These are phyloP conservation scores for Neoniphon sammara DNA, from an alignment of 2,797 vertebrate genomes.

Conservation along the genomic window DNA sequence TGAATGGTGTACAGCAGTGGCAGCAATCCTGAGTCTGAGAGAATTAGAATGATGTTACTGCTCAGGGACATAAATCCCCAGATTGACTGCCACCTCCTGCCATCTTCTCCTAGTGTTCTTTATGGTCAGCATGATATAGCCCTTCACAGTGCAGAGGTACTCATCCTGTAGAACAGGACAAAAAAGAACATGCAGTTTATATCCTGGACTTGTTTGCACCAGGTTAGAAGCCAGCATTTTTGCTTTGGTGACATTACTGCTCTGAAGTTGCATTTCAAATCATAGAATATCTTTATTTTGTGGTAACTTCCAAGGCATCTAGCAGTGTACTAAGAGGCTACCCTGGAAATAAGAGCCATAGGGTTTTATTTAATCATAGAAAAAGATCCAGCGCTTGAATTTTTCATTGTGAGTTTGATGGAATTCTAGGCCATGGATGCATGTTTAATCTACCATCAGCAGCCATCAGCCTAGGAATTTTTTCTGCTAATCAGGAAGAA, in stretches of 20 bases:
- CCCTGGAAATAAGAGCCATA: constrained; percentile 27
- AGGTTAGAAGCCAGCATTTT: background rate
- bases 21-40: constrained; percentile 70
- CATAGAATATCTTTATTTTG: background rate
- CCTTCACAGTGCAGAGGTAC: constrained; percentile 38
- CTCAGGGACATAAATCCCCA: constrained; percentile 73
- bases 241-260: background rate
- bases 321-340: constrained; percentile 25
- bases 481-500: constrained; percentile 59
- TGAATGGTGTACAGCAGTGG: constrained; percentile 65
- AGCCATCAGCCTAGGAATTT: constrained; percentile 43
- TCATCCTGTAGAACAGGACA: constrained; percentile 18
- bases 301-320: constrained; percentile 6
- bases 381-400: constrained; percentile 62
- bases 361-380: constrained; percentile 74
- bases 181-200: background rate
- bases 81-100: constrained; percentile 71
- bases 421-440: constrained; percentile 74
- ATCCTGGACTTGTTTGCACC: constrained; percentile 1
- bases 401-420: constrained; percentile 77
- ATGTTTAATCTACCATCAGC: constrained; percentile 76
- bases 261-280: background rate
- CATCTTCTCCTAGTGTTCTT: constrained; percentile 60
- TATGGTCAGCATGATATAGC: constrained; percentile 62
- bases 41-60: constrained; percentile 75